These are phyloP conservation scores for Lateolabrax maculatus DNA, from an alignment of 2,797 vertebrate genomes.

Conservation along the genomic window DNA sequence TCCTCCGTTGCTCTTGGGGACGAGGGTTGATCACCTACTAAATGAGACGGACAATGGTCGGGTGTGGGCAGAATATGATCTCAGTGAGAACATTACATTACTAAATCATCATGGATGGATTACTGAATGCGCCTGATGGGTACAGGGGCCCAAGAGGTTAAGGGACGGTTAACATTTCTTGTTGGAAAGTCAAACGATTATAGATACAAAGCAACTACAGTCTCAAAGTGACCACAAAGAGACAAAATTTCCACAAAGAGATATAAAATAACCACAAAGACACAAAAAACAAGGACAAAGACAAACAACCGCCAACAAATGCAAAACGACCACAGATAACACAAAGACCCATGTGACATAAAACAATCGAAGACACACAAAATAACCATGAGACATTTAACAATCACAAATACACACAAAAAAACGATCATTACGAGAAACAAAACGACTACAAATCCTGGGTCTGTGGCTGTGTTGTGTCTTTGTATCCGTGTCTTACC, in stretches of 20 bases:
- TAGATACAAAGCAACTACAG: background rate
- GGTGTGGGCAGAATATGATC: background rate
- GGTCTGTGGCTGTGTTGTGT: background rate
- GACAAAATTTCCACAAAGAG: background rate
- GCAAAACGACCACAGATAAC: background rate
- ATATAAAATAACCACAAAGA: background rate
- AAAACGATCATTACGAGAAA: too few relatives aligned
- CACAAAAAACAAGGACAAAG: background rate
- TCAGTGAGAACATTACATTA: background rate
- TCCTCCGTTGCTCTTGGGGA: background rate
- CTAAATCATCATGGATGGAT: background rate
- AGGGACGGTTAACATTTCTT: background rate
- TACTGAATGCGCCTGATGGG: background rate
- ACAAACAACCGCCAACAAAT: background rate
- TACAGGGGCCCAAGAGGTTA: background rate
- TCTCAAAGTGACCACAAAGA: background rate
- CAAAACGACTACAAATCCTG: background rate
- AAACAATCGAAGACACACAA: background rate
- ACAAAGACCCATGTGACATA: too few relatives aligned
- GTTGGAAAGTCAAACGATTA: background rate
- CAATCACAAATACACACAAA: background rate
- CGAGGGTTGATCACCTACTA: background rate
- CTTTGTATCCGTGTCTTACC: background rate
- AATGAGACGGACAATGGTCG: background rate
- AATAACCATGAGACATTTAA: too few relatives aligned